These are phyloP conservation scores for Brachyrhaphis roseni DNA, from an alignment of 2,797 vertebrate species.

Conservation along the genomic window DNA sequence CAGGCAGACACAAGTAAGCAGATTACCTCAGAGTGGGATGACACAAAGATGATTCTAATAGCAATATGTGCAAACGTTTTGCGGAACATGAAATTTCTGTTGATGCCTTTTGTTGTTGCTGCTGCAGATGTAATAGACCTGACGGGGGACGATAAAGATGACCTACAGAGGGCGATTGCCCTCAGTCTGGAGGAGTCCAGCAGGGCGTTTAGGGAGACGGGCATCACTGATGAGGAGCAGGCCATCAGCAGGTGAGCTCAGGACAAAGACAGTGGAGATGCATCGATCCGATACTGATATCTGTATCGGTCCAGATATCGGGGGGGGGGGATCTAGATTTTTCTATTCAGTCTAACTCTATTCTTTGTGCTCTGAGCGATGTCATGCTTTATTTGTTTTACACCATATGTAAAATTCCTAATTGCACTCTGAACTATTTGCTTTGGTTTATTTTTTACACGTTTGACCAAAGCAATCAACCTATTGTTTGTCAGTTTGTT, in stretches of 20 bases:
- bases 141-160: slow-evolving; percentile 99
- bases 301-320: too few species aligned
- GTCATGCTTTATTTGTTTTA: too few species aligned
- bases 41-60: not conserved
- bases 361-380: too few species aligned
- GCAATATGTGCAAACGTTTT: not conserved
- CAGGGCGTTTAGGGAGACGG: slow-evolving; percentile 96
- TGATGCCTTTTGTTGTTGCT: slow-evolving; percentile 1
- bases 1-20: slow-evolving; percentile 95
- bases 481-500: too few species aligned
- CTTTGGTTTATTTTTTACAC: too few species aligned
- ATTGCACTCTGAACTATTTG: too few species aligned
- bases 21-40: not conserved
- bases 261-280: not conserved
- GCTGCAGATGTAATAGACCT: slow-evolving; percentile 96
- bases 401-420: too few species aligned
- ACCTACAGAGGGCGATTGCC: slow-evolving; percentile 98
- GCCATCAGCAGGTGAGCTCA: slow-evolving; percentile 93
- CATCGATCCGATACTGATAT: too few species aligned
- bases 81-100: not conserved
- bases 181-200: slow-evolving; percentile 98
- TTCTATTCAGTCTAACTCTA: too few species aligned
- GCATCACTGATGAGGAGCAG: slow-evolving; percentile 99
- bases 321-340: too few species aligned
- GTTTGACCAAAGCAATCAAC: too few species aligned